Evolutionary conservation across 2,888 invertebrate genomes (phyloP), one percentile per base, ranked within the genome.

Genomic region (Caenorhabditis sp.): DNA sequence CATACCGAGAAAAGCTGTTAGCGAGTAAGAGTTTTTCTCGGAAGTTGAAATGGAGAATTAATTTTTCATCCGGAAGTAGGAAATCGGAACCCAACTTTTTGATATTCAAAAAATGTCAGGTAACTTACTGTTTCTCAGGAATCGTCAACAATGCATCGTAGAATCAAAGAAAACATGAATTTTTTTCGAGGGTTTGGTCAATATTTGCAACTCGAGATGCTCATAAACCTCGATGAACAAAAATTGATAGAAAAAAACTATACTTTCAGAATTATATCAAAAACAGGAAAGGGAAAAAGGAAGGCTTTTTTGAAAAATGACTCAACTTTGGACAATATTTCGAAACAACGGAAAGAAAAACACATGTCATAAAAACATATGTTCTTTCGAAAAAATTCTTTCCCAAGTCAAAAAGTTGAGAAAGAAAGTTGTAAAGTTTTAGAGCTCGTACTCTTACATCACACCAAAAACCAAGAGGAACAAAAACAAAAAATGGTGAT

Each of bases 171-270:
- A 51, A 74, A 66, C 61, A 68, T 31, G 26, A 16, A 3, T 26
- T 26, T 19, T 26, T 64, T 66, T 1, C 8, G 31, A 54, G 68
- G 54, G 54, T 68, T 68, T 28, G 38, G 77, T 77, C 77, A 77
- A 77, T 77, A 77, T 77, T 77, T 77, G 77, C 75, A 75, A 75
- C 75, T 58, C 64, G 75, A 66, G 59, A 22, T 68, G 10, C 35
- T 31, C 66, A 66, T 10, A 49, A 66, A 70, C 44, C 14, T 70
- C 56, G 58, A 70, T 28, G 44, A 70, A 70, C 70, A 70, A 26
- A 64, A 19, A 3, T 56, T 28, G 14, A 19, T 2, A 12, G 12
- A 26, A 26, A 24, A 24, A 54, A 24, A 54, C 24, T 14, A 44
- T n/a, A 41, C 26, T 44, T 26, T 41, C 24, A 26, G 22, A 22